Evolutionary conservation across 2,888 invertebrate genomes (phyloP).

Genomic region (Perdita meconis): DNA sequence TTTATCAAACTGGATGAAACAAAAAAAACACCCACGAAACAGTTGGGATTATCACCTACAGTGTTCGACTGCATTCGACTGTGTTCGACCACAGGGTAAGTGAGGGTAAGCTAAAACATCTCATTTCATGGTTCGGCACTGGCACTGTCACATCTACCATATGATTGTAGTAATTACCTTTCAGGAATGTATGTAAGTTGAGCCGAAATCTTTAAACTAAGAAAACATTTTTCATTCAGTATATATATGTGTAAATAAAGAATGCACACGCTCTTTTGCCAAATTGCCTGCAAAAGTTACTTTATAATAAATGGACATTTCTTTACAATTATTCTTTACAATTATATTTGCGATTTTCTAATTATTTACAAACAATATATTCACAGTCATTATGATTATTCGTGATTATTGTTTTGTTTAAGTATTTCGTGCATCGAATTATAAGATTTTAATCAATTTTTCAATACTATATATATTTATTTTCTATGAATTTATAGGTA

Average conservation of each 20-base stretch:
- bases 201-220: background rate
- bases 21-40: conserved; percentile 51
- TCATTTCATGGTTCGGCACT: no score
- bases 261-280: background rate
- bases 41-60: conserved; percentile 38
- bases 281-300: background rate
- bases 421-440: background rate
- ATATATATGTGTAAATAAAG: background rate
- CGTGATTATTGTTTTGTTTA: background rate
- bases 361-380: background rate
- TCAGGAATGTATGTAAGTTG: conserved; percentile 36
- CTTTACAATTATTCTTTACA: background rate
- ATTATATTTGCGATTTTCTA: background rate
- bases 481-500: background rate
- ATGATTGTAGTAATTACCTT: conserved; percentile 30
- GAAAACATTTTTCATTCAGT: background rate
- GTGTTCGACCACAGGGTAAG: no score
- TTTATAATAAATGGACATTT: conserved; percentile 1
- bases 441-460: conserved; percentile 7
- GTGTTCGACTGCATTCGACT: no score
- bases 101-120: no score
- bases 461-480: background rate
- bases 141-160: conserved; percentile 25
- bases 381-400: background rate
- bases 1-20: conserved; percentile 49